Base-by-base conservation (phyloP, 2,797 vertebrate species). In the Varecia variegata region DNA sequence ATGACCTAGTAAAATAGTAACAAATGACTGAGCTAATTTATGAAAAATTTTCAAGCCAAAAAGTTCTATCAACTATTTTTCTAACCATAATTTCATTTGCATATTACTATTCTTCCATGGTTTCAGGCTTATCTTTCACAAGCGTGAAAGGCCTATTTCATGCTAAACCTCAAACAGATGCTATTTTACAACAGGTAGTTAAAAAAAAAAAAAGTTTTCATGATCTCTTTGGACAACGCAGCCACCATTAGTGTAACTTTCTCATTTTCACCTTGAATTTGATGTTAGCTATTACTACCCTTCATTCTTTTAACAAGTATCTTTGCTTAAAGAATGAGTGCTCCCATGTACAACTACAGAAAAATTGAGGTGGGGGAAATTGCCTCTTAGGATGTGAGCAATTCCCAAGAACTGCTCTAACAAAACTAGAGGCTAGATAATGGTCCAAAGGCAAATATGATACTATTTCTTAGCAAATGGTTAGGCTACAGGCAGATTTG, bases 21-120 rank as follows among this genome's bases (percentile, higher is more conserved):
- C 27, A 74, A 76, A 18, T 40, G 32, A 62, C 38, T 60, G 45
- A 74, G 25, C 20, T 21, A 80, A 97, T 84, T 54, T 40, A 85
- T 45, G 9, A 82, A 88, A 96, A n/a, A 84, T 54, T 89, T 89
- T 85, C 62, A 94, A 93, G 79, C 20, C 62, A 94, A 68, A 74
- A 95, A 68, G 35, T 15, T 50, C 58, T 77, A 90, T 45, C 15
- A 38, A 60, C 71, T 68, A 70, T 38, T 85, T 94, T 77, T 74
- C 15, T 81, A 74, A 65, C 54, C 25, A 87, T 85, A 8, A 25
- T 52, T 38, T 60, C 35, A 95, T 35, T 73, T 90, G n/a, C n/a
- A 87, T 32, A 84, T 77, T 81, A 74, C 43, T 43, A 85, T 62
- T 8, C 38, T 68, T 93, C n/a, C 23, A 88, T 20, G 84, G 43